phyloP scores from a whole-genome alignment of 2,797 vertebrate genomes.

The Silurus lanzhouensis region DNA sequence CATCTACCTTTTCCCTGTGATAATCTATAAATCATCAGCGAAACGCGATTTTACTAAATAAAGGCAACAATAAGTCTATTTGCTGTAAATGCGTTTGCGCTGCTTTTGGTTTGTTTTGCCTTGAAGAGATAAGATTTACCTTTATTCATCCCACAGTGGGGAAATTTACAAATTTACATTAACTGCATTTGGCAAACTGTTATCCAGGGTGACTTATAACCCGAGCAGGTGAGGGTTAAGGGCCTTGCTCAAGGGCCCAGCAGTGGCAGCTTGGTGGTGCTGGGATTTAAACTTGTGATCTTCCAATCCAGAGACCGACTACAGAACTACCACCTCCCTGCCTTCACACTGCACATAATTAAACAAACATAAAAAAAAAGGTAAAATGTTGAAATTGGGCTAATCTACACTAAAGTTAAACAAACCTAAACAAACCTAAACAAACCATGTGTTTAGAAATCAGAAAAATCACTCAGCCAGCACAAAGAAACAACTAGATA shows the following conservation, averaged over 20 bases:
- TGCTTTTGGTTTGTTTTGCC: not conserved
- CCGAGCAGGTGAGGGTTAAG: too few relatives aligned
- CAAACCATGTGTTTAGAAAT: not conserved
- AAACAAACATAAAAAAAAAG: too few relatives aligned
- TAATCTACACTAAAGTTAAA: not conserved
- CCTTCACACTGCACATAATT: not conserved
- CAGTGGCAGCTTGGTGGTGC: too few relatives aligned
- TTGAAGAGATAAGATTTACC: too few relatives aligned
- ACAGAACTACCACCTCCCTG: too few relatives aligned
- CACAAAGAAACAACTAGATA: not conserved
- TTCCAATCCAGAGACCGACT: too few relatives aligned
- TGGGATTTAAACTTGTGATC: too few relatives aligned
- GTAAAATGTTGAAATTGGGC: not conserved
- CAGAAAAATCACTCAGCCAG: not conserved
- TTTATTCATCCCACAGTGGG: too few relatives aligned
- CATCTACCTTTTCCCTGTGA: not conserved
- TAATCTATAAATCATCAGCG: not conserved
- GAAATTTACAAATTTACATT: too few relatives aligned
- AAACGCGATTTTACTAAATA: not conserved
- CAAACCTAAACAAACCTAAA: not conserved
- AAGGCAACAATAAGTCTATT: not conserved
- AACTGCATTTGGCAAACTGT: too few relatives aligned
- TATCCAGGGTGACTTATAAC: too few relatives aligned
- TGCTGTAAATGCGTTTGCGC: not conserved
- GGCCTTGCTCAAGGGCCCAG: too few relatives aligned